phyloP scores from a whole-genome alignment of 2,888 invertebrate genomes.

The Epinotia brunnichana region DNA sequence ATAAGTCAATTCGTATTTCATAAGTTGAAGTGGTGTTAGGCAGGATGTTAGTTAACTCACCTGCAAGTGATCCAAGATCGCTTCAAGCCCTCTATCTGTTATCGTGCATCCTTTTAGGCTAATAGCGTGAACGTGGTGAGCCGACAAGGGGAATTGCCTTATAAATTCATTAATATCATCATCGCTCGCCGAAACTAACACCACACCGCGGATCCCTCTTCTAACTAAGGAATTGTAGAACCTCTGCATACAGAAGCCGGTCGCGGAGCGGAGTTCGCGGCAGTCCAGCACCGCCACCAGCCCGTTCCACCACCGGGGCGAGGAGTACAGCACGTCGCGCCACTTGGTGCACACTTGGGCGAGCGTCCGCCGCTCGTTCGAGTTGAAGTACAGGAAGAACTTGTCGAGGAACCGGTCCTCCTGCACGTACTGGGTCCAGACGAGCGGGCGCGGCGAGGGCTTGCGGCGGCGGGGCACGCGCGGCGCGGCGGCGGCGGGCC shows the following conservation, averaged over 20 bases:
- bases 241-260: conserved; percentile 80
- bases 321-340: conserved; percentile 94
- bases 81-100: conserved; percentile 95
- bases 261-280: conserved; percentile 88
- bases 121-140: conserved; percentile 92
- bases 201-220: conserved; percentile 93
- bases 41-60: conserved; percentile 69
- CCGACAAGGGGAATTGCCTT: conserved; percentile 91
- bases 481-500: conserved; percentile 80
- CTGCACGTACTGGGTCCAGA: conserved; percentile 89
- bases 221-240: conserved; percentile 92
- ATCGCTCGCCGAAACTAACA: conserved; percentile 93
- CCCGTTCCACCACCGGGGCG: conserved; percentile 94
- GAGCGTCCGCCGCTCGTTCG: conserved; percentile 90
- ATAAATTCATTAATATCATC: conserved; percentile 95
- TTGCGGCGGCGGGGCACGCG: conserved; percentile 73
- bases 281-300: conserved; percentile 93
- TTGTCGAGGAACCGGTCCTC: conserved; percentile 93
- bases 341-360: conserved; percentile 94
- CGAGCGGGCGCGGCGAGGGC: conserved; percentile 83
- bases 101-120: conserved; percentile 94
- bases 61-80: conserved; percentile 94
- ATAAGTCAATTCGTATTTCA: conserved; percentile 1
- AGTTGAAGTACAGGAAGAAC: conserved; percentile 92
- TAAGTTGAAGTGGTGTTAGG: conserved; percentile 18